Evolutionary conservation across 2,797 vertebrate genomes (phyloP), one percentile per base, ranked within the genome.

Genomic region (Urophycis tenuis): DNA sequence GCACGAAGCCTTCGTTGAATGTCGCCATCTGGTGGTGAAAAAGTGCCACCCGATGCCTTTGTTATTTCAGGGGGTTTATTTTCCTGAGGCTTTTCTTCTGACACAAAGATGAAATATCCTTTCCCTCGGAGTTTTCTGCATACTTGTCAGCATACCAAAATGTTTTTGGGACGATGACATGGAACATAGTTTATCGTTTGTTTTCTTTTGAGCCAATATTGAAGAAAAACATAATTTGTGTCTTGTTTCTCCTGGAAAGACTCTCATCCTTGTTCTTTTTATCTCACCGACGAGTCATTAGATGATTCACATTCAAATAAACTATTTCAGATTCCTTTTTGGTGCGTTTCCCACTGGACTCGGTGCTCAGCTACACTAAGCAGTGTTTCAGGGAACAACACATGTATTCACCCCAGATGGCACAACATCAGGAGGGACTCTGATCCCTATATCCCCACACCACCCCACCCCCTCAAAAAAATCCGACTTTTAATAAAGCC

Each of bases 11-110:
- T 10, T 60, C 19, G 3, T 60, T 19, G 75, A 49, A 49, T 70
- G 60, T 80, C 33, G 84, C 86, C 87, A 81, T 81, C 88, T 85
- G 70, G 81, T 88, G 88, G 85, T 45, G 22, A 60, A 5, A 71
- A 30, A 19, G 3, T 9, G 41, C 11, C 74, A n/a, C 60, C 14
- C 74, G 33, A 60, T 25, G 6, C 10, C 7, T 60, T 60, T 1
- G 9, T 60, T 60, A 5, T 22, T 45, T 19, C 30, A 74, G 36
- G 3, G 5, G 34, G 31, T n/a, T 32, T 31, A 5, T 71, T 19
- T 71, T 41, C 11, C 39, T 3, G 14, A 14, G 22, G 70, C 53
- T 25, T 25, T 60, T 25, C 10, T 60, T n/a, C n/a, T 60, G 53
- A n/a, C 22, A 25, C n/a, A 60, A 25, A 60, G 53, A 60, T 9